phyloP scores from a whole-genome alignment of 2,888 invertebrate genomes.

The Plebejus argus region DNA sequence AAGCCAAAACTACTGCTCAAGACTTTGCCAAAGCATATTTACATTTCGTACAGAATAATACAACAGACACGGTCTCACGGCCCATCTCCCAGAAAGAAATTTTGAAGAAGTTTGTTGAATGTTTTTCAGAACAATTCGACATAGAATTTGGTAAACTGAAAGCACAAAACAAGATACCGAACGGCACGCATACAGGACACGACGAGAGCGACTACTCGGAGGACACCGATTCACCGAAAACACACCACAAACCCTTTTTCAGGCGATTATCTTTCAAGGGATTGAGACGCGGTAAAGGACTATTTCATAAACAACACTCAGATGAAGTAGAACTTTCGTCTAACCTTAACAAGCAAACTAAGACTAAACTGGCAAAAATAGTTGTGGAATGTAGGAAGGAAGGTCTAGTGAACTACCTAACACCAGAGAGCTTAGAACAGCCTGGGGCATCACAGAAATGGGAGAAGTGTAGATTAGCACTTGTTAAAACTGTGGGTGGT shows the following conservation, averaged over 20 bases:
- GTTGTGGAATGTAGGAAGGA: constrained; percentile 96
- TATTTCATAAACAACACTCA: constrained; percentile 95
- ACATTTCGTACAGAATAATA: constrained; percentile 86
- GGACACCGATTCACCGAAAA: constrained; percentile 89
- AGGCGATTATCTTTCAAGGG: constrained; percentile 94
- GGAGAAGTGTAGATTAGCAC: constrained; percentile 94
- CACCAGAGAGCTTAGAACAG: constrained; percentile 94
- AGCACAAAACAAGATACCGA: constrained; percentile 69
- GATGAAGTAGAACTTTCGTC: constrained; percentile 90
- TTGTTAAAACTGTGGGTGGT: constrained; percentile 96
- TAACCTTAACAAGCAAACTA: constrained; percentile 85
- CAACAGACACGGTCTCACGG: constrained; percentile 82
- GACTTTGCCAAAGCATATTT: constrained; percentile 94
- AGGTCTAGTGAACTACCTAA: constrained; percentile 94
- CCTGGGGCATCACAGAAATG: constrained; percentile 93
- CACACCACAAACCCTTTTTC: constrained; percentile 91
- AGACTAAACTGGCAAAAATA: constrained; percentile 94
- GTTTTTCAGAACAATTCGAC: constrained; percentile 92
- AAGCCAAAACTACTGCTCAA: constrained; percentile 90
- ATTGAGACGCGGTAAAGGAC: constrained; percentile 87
- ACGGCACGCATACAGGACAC: constrained; percentile 72
- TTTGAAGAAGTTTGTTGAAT: constrained; percentile 90
- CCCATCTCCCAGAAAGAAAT: constrained; percentile 89
- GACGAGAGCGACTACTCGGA: constrained; percentile 87
- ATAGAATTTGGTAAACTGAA: constrained; percentile 83